phyloP scores from a whole-genome alignment of 1,140 invertebrate species.

The Maniola jurtina region DNA sequence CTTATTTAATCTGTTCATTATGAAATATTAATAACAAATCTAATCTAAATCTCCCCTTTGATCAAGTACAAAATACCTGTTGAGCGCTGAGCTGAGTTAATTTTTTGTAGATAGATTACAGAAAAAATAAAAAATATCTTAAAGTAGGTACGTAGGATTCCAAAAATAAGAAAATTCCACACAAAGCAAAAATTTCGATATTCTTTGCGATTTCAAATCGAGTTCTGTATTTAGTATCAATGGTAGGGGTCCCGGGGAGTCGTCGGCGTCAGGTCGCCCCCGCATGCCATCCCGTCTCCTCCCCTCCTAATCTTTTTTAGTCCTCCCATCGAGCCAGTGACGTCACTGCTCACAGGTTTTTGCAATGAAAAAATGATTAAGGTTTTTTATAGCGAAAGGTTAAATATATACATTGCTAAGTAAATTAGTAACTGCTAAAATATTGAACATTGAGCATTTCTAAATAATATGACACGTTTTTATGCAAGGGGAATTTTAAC shows the following conservation, averaged over 20 bases:
- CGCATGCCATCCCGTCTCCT: slow-evolving; percentile 39
- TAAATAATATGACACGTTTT: too few relatives aligned
- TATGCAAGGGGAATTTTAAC: too few relatives aligned
- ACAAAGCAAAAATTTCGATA: neutral
- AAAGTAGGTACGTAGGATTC: too few relatives aligned
- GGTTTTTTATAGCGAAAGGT: slow-evolving; percentile 20
- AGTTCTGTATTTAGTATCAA: slow-evolving; percentile 5
- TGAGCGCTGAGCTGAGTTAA: too few relatives aligned
- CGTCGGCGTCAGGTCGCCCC: slow-evolving; percentile 46
- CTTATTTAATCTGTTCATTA: too few relatives aligned
- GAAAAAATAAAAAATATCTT: too few relatives aligned
- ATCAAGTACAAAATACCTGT: too few relatives aligned
- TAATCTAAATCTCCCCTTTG: too few relatives aligned
- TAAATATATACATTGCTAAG: slow-evolving; percentile 12
- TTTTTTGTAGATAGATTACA: too few relatives aligned
- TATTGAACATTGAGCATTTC: too few relatives aligned
- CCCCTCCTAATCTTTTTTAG: slow-evolving; percentile 64
- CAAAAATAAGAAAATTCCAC: too few relatives aligned
- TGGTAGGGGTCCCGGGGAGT: slow-evolving; percentile 39
- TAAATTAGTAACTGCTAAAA: neutral
- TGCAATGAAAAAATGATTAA: slow-evolving; percentile 63
- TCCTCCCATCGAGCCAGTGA: slow-evolving; percentile 56
- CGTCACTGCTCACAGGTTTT: slow-evolving; percentile 70
- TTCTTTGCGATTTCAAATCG: slow-evolving; percentile 15
- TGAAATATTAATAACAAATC: too few relatives aligned